Evolutionary conservation across 2,113 vertebrate genomes (phyloP).

Genomic region (Cololabis saira): DNA sequence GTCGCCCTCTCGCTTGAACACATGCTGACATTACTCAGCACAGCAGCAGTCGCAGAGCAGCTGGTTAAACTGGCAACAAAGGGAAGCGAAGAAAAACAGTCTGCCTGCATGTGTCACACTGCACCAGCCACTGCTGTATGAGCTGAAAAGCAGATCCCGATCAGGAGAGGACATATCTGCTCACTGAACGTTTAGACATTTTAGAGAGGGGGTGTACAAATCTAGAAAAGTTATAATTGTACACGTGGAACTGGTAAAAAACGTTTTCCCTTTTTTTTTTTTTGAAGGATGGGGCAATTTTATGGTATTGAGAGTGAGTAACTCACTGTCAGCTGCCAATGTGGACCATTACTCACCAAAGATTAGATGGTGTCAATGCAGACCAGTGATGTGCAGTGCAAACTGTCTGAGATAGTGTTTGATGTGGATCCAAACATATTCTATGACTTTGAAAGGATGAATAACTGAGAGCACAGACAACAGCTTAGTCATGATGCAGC

Average conservation of each 20-base stretch:
- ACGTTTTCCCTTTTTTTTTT: too few relatives aligned
- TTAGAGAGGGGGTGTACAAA: too few relatives aligned
- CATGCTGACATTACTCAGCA: conserved; percentile 66
- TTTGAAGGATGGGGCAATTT: background rate
- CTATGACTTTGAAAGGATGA: background rate
- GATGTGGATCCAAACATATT: background rate
- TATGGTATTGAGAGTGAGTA: conserved; percentile 20
- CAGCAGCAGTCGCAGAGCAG: conserved; percentile 53
- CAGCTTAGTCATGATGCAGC: conserved; percentile 32
- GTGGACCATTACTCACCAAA: conserved; percentile 24
- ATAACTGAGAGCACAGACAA: conserved; percentile 1
- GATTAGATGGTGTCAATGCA: conserved; percentile 28
- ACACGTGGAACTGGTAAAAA: too few relatives aligned
- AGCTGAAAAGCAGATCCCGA: background rate
- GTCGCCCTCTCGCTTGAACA: conserved; percentile 51
- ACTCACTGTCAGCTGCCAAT: conserved; percentile 15
- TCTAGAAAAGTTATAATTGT: too few relatives aligned
- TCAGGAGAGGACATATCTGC: too few relatives aligned
- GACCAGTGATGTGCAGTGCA: conserved; percentile 24
- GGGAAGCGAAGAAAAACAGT: conserved; percentile 22
- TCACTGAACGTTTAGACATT: too few relatives aligned
- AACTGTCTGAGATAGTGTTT: conserved; percentile 9
- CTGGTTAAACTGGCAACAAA: conserved; percentile 43
- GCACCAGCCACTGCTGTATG: background rate
- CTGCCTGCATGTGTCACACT: conserved; percentile 7